Evolutionary conservation across 2,888 invertebrate species (phyloP), one percentile per base, ranked within the genome.

Genomic region (Herminia tarsipennalis): DNA sequence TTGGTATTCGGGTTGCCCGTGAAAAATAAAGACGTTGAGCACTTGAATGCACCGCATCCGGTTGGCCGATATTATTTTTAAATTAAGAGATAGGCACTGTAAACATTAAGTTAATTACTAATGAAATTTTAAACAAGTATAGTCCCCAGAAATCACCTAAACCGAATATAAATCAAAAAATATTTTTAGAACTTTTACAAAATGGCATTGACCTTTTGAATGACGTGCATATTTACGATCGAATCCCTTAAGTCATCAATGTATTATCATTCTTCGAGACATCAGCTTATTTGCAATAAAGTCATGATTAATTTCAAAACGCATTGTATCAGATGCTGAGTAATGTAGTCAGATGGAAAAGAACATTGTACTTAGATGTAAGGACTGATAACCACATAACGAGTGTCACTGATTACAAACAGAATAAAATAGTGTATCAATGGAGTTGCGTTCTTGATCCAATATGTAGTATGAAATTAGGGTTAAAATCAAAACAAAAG

Each of bases 21-120:
- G 84, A 57, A 71, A n/a, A 66, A 65, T 71, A 67, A 70, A 69
- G 65, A 68, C 69, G 57, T 45, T 55, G 61, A 51, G 67, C 50
- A 70, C 69, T 62, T 71, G 60, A 56, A 59, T 46, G 66, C 68
- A 72, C 74, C 76, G 74, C 78, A 83, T 88, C 85, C 88, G 86
- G 74, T 61, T 69, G 36, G 34, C 58, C 53, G 68, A 76, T 67
- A 67, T 65, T 60, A 56, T 64, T 65, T 61, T 28, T 56, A 56
- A 32, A 48, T 48, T 51, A 36, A 13, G 18, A 35, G 8, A n/a
- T n/a, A n/a, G n/a, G n/a, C n/a, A n/a, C n/a, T n/a, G n/a, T n/a
- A n/a, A n/a, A n/a, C n/a, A n/a, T n/a, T n/a, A n/a, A n/a, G n/a
- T n/a, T 30, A 38, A 36, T 22, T 27, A 17, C 6, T 8, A 34